Conservation (phyloP, 2,113 vertebrate genomes). For the Rhinolophus ferrumequinum region DNA sequence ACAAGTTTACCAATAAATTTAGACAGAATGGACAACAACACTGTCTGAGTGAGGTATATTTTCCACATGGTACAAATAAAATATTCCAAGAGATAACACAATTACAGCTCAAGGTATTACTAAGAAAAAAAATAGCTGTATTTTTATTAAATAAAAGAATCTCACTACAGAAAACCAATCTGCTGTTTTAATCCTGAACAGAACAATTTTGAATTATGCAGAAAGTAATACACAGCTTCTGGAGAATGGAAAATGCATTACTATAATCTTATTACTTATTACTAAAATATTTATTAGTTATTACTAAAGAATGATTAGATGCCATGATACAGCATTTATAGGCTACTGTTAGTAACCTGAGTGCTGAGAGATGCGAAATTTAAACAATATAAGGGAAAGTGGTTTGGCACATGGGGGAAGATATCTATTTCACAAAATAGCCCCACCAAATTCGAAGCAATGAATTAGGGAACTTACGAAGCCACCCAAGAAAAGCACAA, state of each 20-base stretch:
- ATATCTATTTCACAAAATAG: neutral
- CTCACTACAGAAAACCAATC: neutral
- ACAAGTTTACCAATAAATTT: slow-evolving; percentile 42
- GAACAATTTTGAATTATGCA: neutral
- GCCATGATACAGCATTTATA: neutral
- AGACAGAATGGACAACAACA: neutral
- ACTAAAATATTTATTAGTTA: neutral
- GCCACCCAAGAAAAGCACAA: neutral
- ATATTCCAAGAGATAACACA: slow-evolving; percentile 33
- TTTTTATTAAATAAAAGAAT: slow-evolving; percentile 24
- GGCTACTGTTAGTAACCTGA: neutral
- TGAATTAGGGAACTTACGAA: neutral
- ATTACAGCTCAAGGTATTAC: slow-evolving; percentile 30
- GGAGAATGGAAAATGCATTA: neutral
- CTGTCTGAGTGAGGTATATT: neutral
- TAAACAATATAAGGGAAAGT: neutral
- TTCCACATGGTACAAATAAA: slow-evolving; percentile 27
- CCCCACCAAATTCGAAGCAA: neutral
- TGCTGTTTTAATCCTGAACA: slow-evolving; percentile 1
- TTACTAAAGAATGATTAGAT: neutral
- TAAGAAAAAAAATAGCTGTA: slow-evolving; percentile 40
- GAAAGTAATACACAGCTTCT: neutral
- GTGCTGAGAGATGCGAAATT: neutral
- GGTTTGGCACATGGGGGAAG: neutral
- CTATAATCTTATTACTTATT: neutral